phyloP scores from a whole-genome alignment of 2,113 vertebrate species.

The Antechinus stuartii region DNA sequence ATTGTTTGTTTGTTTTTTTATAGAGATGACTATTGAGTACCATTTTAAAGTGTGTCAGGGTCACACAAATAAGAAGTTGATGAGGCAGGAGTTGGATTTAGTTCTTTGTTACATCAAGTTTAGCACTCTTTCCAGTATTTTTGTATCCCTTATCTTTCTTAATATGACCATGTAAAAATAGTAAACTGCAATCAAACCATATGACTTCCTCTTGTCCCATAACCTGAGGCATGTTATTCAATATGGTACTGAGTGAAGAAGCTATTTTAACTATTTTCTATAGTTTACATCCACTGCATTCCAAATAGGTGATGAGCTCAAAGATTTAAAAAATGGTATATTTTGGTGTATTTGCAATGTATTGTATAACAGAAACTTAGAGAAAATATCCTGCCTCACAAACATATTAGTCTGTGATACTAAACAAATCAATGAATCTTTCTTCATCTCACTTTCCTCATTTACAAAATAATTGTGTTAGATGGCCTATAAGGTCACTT shows the following conservation, averaged over 20 bases:
- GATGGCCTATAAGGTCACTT: background rate
- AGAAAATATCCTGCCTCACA: background rate
- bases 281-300: background rate
- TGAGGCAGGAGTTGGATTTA: background rate
- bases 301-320: background rate
- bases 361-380: background rate
- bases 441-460: background rate
- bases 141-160: background rate
- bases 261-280: background rate
- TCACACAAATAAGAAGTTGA: background rate
- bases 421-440: background rate
- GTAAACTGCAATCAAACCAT: background rate
- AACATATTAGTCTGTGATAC: background rate
- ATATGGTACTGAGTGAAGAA: background rate
- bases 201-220: background rate
- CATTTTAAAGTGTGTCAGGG: background rate
- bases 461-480: background rate
- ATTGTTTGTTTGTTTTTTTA: background rate
- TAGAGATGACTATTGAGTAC: background rate
- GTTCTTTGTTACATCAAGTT: background rate
- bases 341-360: background rate
- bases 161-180: background rate
- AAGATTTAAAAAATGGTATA: background rate
- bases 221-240: background rate
- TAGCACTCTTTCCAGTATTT: background rate